phyloP scores from a whole-genome alignment of 2,113 vertebrate species.

The Cynocephalus volans region DNA sequence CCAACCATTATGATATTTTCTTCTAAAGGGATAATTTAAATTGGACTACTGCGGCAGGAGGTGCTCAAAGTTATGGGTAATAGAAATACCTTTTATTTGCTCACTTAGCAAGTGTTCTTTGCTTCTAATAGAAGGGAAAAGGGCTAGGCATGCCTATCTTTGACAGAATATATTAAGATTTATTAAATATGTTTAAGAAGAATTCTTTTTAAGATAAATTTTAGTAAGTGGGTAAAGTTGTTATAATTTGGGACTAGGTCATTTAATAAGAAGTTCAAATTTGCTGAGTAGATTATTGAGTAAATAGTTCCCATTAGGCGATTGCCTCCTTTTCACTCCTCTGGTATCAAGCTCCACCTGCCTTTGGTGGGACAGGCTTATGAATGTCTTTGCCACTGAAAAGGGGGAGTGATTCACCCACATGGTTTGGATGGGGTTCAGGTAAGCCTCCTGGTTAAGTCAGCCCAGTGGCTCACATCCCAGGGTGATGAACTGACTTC shows the following conservation, averaged over 20 bases:
- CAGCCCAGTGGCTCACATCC: background rate
- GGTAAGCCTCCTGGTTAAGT: background rate
- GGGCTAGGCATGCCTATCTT: background rate
- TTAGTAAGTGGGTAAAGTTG: conserved; percentile 26
- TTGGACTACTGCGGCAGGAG: conserved; percentile 21
- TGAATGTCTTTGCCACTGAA: background rate
- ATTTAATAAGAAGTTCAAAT: conserved; percentile 48
- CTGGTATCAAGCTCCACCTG: background rate
- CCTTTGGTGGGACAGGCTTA: background rate
- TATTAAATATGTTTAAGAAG: conserved; percentile 37
- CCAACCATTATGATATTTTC: conserved; percentile 22
- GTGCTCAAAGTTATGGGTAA: conserved; percentile 37
- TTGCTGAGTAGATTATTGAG: background rate
- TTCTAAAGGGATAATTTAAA: conserved; percentile 66
- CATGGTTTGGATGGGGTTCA: background rate
- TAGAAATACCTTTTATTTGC: conserved; percentile 37
- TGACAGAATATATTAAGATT: background rate
- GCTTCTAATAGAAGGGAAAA: background rate
- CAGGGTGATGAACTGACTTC: background rate
- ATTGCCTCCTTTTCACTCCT: background rate
- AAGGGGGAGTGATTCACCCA: background rate
- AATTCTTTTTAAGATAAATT: conserved; percentile 37
- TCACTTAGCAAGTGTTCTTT: conserved; percentile 45
- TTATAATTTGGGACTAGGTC: conserved; percentile 13
- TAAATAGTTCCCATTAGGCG: background rate